Evolutionary conservation across 2,113 vertebrate genomes (phyloP), one percentile per base, ranked within the genome.

Genomic region (Grus americana): DNA sequence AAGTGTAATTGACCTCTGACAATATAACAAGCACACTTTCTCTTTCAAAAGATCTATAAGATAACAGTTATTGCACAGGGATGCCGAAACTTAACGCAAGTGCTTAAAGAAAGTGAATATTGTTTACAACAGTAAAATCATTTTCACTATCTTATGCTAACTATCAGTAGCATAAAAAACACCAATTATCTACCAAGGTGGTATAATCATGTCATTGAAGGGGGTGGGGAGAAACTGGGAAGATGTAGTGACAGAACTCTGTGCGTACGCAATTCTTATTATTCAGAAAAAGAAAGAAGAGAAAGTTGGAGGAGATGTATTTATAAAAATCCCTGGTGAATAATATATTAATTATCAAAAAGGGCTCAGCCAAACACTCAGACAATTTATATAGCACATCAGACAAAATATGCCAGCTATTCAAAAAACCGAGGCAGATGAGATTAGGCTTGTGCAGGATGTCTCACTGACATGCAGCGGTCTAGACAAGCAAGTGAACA

Each of bases 321-420:
- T 93, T 84, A 36, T 86, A 88, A 91, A 89, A 81, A 61, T 83
- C 81, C 79, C 62, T 2, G 2, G 55, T 92, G 91, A 90, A 87
- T 81, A 84, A 93, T 88, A 74, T 71, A 90, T 78, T 94, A 95
- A 92, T 93, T 95, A 97, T 70, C 26, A 21, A 79, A 68, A 97
- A 88, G 19, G 19, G 20, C 42, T 93, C 80, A 79, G 86, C 50
- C 91, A 96, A 91, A 92, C 71, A 90, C 58, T 86, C 74, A 38
- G 74, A 76, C 34, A 96, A 92, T 88, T 91, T 96, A 58, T 36
- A 79, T 42, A 81, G 61, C 80, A 84, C 89, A 95, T 57, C 74
- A 97, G 73, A 92, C 58, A 94, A 97, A 95, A 95, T 50, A 96
- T 67, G 36, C 63, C 92, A 97, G 88, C 52, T 79, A 59, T 88